Evolutionary conservation across 2,888 invertebrate genomes (phyloP), one percentile per base, ranked within the genome.

Genomic region (Ditylenchus weischeri): DNA sequence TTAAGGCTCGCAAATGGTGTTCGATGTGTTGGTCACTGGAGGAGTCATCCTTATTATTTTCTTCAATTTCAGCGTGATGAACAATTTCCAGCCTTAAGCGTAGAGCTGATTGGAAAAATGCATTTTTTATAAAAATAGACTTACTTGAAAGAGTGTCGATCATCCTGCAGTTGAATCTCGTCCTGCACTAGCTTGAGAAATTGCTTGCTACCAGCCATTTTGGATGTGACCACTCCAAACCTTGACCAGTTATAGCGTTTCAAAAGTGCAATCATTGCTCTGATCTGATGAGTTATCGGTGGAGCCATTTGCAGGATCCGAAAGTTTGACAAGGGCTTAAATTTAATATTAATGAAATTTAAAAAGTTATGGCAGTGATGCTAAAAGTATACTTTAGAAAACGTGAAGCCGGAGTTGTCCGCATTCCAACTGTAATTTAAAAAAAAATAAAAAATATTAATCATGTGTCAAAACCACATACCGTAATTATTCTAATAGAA

Each of bases 211-310:
- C 82, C 82, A 13, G 79, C 75, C 76, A 82, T 82, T 57, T 78
- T 75, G 11, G 79, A 73, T 7, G 76, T 72, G 13, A 82, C 77
- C 0, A 82, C 78, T 7, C 79, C 78, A 59, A 82, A 80, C 66
- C 78, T 75, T 5, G 75, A 71, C 82, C 82, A 82, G 51, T 78
- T 76, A 87, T 95, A 95, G 76, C 94, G 88, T 85, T 91, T 91
- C 82, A 96, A 86, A 81, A 96, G 91, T 83, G 91, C 91, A 79
- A 95, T 85, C 93, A 95, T 94, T 65, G 94, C 94, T 64, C 91
- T 90, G 51, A 93, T 92, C 86, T 93, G 95, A 84, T 96, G 95
- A 85, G 92, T 92, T 79, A 96, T 89, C 65, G 93, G 92, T 72
- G 96, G 95, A 66, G 95, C 95, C 84, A 96, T 87, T 85, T 95